Base-by-base conservation (phyloP, 53 echinoderm and acorn worm genomes). In the Paracentrotus lividus region DNA sequence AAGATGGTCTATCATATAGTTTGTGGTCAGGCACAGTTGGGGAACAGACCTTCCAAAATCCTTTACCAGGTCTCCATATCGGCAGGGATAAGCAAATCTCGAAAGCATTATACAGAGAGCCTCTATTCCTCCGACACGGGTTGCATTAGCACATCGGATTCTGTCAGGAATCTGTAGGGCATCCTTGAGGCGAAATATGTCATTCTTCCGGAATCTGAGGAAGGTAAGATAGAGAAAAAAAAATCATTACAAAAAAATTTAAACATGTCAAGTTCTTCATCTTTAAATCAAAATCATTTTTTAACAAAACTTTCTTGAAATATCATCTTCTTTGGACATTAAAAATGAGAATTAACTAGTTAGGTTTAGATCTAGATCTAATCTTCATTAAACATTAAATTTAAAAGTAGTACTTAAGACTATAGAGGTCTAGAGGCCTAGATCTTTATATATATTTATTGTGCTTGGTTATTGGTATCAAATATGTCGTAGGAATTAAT, bases 191-290 rank as follows among this genome's bases (percentile, higher is more conserved):
- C 49, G 54, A 24, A 59, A 65, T 9, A 95, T 20, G 44, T 94
- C 95, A 90, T 95, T 72, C 55, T 95, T 95, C 44, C 33, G 10
- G 66, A 95, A 95, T 77, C 95, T 95, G 38, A 8, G 20, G 44
- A 21, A 44, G 32, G 14, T 31, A 75, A 75, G 34, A 1, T 13
- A 21, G 4, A 21, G 13, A 23, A 23, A 38, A 8, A 4, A 44
- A 15, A 81, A 21, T 12, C 2, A 26, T 44, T 3, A 43, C 0
- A 47, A 45, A 18, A 5, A 40, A 77, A n/a, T 34, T 15, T 32
- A 40, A 7, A 32, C 18, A 33, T 15, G 6, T 10, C 5, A 7
- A 49, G 18, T 40, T 9, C 21, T n/a, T n/a, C n/a, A n/a, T n/a
- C n/a, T 36, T 77, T 77, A 26, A 64, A 64, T 24, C 21, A 14